These are phyloP conservation scores for Chaenocephalus aceratus DNA, from an alignment of 2,113 vertebrate species.

Conservation along the genomic window DNA sequence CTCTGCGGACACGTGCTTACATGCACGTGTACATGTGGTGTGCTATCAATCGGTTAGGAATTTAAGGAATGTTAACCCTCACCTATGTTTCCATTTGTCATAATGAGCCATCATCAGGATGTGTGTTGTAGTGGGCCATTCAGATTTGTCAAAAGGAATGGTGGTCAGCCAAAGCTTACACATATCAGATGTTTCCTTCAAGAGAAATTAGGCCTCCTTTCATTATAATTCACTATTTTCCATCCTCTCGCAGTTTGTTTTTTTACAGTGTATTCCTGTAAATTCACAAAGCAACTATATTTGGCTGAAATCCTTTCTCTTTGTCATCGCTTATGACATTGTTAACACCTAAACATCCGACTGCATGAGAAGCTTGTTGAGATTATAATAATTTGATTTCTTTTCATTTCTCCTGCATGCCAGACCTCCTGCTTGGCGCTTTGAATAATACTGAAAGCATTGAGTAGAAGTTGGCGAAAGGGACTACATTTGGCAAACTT, in stretches of 20 bases:
- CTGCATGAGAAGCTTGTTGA: slow-evolving; percentile 17
- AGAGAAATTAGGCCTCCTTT: slow-evolving; percentile 7
- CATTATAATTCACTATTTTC: slow-evolving; percentile 19
- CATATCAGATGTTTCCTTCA: slow-evolving; percentile 12
- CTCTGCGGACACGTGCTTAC: slow-evolving; percentile 26
- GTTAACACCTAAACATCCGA: slow-evolving; percentile 47
- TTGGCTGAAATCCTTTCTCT: slow-evolving; percentile 48
- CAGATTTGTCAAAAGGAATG: slow-evolving; percentile 9
- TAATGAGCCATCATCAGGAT: slow-evolving; percentile 1
- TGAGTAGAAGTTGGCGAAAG: slow-evolving; percentile 39
- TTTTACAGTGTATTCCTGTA: slow-evolving; percentile 26
- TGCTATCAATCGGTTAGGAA: slow-evolving; percentile 44
- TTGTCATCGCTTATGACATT: slow-evolving; percentile 44
- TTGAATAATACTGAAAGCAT: slow-evolving; percentile 31
- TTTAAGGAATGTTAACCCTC: slow-evolving; percentile 37
- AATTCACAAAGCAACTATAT: slow-evolving; percentile 46
- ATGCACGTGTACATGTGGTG: slow-evolving; percentile 3
- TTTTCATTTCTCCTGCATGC: slow-evolving; percentile 44
- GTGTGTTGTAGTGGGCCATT: slow-evolving; percentile 11
- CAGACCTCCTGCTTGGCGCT: slow-evolving; percentile 31
- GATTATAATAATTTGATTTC: slow-evolving; percentile 50
- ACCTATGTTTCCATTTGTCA: slow-evolving; percentile 31
- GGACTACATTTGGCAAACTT: slow-evolving; percentile 44
- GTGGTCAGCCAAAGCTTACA: slow-evolving; percentile 15
- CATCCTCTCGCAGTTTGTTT: slow-evolving; percentile 1